Conservation (phyloP, 2,888 invertebrate species). For the Mesorhabditis spiculigera region DNA sequence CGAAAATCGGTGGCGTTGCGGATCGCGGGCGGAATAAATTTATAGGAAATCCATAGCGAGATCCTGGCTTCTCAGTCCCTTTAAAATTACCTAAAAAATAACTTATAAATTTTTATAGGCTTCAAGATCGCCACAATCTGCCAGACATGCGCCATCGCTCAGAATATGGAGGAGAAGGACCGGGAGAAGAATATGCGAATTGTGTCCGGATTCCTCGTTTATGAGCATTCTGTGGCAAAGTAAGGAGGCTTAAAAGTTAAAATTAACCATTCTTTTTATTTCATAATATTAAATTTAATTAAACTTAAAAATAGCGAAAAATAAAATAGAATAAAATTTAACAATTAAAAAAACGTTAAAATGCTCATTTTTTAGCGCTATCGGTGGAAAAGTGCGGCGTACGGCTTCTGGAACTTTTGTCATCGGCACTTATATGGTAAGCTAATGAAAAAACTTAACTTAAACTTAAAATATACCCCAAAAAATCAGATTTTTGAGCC, state of each 20-base stretch:
- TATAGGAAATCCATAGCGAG: too few species aligned
- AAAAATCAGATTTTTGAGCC: not conserved
- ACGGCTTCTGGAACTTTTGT: slow-evolving; percentile 21
- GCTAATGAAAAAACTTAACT: slow-evolving; percentile 6
- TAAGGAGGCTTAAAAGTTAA: not conserved
- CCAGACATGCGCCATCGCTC: slow-evolving; percentile 48
- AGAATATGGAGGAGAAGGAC: slow-evolving; percentile 52
- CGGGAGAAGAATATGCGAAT: slow-evolving; percentile 47
- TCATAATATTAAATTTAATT: not conserved
- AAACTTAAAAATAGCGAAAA: not conserved
- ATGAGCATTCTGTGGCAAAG: slow-evolving; percentile 19
- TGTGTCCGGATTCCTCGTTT: slow-evolving; percentile 39
- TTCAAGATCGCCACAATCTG: slow-evolving; percentile 52
- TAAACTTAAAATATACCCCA: not conserved
- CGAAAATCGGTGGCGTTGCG: too few species aligned
- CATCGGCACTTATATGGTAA: slow-evolving; percentile 42
- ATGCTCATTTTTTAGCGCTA: not conserved
- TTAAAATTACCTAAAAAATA: not conserved
- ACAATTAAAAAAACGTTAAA: not conserved
- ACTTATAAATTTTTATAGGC: slow-evolving; percentile 28
- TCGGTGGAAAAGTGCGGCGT: slow-evolving; percentile 14
- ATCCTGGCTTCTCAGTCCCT: too few species aligned
- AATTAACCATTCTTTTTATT: not conserved
- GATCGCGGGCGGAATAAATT: too few species aligned
- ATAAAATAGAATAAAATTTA: too few species aligned